A percentile compares a stretch with the other conserved stretches of the same genome.
phyloP scores from a whole-genome alignment of 2,888 invertebrate genomes.

The Cephus nigrinus region DNA sequence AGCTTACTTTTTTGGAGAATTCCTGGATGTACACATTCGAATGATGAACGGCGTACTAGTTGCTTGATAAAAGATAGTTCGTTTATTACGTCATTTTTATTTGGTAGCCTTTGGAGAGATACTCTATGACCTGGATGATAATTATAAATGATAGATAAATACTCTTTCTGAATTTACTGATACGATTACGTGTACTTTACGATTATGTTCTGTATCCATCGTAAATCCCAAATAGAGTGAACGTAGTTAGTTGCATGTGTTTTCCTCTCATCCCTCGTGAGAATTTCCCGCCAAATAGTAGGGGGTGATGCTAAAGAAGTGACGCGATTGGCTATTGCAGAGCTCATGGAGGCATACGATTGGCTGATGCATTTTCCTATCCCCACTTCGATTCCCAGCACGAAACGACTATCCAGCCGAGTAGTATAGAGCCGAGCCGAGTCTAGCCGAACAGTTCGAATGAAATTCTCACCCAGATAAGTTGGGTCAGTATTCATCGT shows the following conservation, averaged over 20 bases:
- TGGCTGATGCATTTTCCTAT: conserved; percentile 9
- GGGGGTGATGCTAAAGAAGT: conserved; percentile 9
- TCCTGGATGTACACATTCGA: background rate
- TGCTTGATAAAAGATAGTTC: background rate
- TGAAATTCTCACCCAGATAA: conserved; percentile 38
- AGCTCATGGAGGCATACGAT: background rate
- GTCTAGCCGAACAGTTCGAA: conserved; percentile 39
- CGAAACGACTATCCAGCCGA: background rate
- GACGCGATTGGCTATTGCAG: background rate
- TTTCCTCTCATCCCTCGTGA: conserved; percentile 38
- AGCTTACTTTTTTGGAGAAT: background rate
- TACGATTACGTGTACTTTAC: background rate
- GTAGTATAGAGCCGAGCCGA: background rate
- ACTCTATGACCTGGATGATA: background rate
- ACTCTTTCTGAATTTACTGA: background rate
- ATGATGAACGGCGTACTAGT: background rate
- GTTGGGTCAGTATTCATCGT: conserved; percentile 15
- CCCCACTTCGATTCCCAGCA: conserved; percentile 8
- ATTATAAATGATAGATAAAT: background rate
- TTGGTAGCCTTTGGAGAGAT: background rate
- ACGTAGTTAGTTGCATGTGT: conserved; percentile 39
- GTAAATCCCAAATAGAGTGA: background rate
- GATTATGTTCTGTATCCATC: background rate
- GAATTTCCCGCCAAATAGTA: conserved; percentile 42
- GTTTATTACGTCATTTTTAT: background rate